These are phyloP conservation scores for Cromileptes altivelis DNA, from an alignment of 2,113 vertebrate genomes.

Conservation along the genomic window DNA sequence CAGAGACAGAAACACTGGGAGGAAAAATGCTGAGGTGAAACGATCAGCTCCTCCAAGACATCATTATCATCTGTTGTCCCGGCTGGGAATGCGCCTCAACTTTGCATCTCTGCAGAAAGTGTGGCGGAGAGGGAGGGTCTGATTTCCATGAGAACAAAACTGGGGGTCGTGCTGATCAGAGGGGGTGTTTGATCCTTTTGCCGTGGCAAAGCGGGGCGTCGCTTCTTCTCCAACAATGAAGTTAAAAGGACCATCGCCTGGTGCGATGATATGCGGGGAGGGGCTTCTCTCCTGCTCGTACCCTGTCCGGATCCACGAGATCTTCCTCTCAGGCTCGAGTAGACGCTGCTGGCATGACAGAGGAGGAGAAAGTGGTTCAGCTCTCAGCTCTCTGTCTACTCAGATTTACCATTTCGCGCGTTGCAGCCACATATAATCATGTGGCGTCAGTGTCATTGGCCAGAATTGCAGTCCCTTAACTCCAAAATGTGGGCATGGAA, in stretches of 20 bases:
- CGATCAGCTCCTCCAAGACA: conserved; percentile 62
- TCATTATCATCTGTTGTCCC: conserved; percentile 43
- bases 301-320: conserved; percentile 29
- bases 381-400: neutral
- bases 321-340: conserved; percentile 7
- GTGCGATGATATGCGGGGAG: conserved; percentile 72
- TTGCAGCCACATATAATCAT: neutral
- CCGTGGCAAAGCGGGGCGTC: conserved; percentile 70
- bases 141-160: conserved; percentile 80
- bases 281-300: conserved; percentile 59
- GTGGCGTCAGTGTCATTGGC: neutral
- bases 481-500: neutral
- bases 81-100: conserved; percentile 70
- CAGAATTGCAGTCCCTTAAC: neutral
- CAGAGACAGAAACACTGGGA: neutral
- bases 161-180: conserved; percentile 55
- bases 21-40: neutral
- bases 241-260: conserved; percentile 74
- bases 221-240: conserved; percentile 79
- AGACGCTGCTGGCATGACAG: conserved; percentile 8
- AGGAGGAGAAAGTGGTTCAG: conserved; percentile 8
- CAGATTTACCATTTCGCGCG: neutral
- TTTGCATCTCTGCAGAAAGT: conserved; percentile 70
- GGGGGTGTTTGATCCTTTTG: conserved; percentile 74
- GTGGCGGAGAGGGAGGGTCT: conserved; percentile 64